phyloP scores from a whole-genome alignment of 2,113 vertebrate genomes.

The Hystrix brachyura region DNA sequence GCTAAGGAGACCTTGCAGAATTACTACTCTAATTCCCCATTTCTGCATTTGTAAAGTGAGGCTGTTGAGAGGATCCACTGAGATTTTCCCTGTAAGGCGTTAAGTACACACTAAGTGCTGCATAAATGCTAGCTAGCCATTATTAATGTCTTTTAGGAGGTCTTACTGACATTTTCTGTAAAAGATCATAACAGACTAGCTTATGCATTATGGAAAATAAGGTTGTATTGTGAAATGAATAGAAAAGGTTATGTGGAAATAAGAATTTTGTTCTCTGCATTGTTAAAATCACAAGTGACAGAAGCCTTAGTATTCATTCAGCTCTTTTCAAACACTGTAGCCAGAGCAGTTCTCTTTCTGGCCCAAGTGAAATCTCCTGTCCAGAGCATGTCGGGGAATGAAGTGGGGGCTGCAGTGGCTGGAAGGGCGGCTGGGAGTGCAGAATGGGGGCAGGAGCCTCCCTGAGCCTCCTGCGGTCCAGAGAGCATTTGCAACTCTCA shows the following conservation, averaged over 20 bases:
- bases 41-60: not conserved
- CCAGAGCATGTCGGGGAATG: not conserved
- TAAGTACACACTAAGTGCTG: not conserved
- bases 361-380: not conserved
- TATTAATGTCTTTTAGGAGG: not conserved
- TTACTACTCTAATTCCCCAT: not conserved
- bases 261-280: not conserved
- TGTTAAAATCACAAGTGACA: not conserved
- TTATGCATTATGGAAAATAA: not conserved
- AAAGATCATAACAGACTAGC: not conserved
- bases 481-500: not conserved
- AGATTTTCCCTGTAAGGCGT: not conserved
- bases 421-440: not conserved
- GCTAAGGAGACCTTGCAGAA: not conserved
- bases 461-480: not conserved
- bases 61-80: not conserved
- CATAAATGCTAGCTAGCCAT: not conserved
- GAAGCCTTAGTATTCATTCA: not conserved
- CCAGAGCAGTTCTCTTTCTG: not conserved
- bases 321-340: not conserved
- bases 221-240: not conserved
- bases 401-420: too few species aligned
- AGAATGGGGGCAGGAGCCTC: not conserved
- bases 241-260: slow-evolving; percentile 8
- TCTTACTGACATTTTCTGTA: not conserved